Percentiles rank a stretch among this genome's conserved stretches.
These are phyloP conservation scores for Scolopax mira DNA, from an alignment of 2,113 vertebrate species.

Conservation along the genomic window DNA sequence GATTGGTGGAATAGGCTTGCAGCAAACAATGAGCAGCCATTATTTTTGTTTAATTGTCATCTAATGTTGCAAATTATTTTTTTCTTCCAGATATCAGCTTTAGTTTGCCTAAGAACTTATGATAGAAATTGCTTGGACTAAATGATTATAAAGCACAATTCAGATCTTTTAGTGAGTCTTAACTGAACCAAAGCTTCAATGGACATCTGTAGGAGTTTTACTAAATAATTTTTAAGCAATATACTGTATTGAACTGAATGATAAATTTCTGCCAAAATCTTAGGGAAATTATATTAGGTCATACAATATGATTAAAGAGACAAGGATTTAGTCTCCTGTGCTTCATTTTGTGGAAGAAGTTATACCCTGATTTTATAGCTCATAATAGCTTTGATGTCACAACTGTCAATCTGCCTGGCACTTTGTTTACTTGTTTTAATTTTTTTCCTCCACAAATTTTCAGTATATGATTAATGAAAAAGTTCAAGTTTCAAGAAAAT, in stretches of 20 bases:
- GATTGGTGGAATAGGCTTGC: background rate
- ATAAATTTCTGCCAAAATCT: background rate
- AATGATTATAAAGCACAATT: background rate
- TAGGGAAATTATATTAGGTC: background rate
- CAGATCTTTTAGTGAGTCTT: background rate
- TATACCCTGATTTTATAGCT: background rate
- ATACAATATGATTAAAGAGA: background rate
- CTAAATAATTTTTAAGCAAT: background rate
- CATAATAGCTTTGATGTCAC: background rate
- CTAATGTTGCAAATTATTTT: accelerated
- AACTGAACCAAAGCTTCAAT: background rate
- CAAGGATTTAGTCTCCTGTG: background rate
- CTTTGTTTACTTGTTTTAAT: background rate
- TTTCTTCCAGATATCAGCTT: background rate
- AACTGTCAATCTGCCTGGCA: background rate
- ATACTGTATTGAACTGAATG: background rate
- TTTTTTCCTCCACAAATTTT: background rate
- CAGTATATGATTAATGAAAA: background rate
- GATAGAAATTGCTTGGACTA: background rate
- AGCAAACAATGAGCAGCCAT: background rate
- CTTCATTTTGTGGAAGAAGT: background rate
- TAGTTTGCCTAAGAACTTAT: background rate
- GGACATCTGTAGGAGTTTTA: background rate
- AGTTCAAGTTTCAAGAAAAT: background rate
- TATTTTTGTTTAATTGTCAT: background rate